Evolutionary conservation across 37 sponge, comb jelly and placozoan species (phyloP), one percentile per base, ranked within the genome.

Genomic region (Hormiphora californensis): DNA sequence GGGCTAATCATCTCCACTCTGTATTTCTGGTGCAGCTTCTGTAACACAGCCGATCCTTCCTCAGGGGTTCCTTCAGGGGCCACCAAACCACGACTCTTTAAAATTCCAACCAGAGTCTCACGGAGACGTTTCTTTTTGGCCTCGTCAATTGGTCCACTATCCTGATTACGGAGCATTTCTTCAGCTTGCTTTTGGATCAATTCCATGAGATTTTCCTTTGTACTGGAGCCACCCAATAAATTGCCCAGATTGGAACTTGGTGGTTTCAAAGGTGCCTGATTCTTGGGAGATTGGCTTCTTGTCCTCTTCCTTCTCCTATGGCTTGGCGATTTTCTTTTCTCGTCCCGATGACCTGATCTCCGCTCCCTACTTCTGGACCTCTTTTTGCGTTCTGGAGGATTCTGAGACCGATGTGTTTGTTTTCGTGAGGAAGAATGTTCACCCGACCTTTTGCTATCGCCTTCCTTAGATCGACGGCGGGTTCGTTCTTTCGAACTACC

Each of bases 161-260:
- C 17, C 35, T 73, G 81, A 73, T 43, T 46, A n/a, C 43, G 81
- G 4, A 73, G 46, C 46, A 73, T 41, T 41, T 73, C 81, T n/a
- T 73, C 81, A 40, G 81, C 81, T 73, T 73, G 81, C 22, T 73
- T 39, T 21, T 73, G 81, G 17, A 73, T 73, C 2, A 73, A 28
- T 43, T 73, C 25, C 44, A 73, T 27, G 3, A 73, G 40, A 9
- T 17, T 28, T 1, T 73, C 46, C 23, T 5, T 57, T 5, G n/a
- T 19, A 19, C n/a, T 4, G 27, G 7, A 28, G n/a, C 61, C 27
- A 21, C 27, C n/a, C n/a, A n/a, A n/a, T n/a, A n/a, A n/a, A n/a
- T n/a, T n/a, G n/a, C n/a, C n/a, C n/a, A n/a, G n/a, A n/a, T n/a
- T n/a, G n/a, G n/a, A n/a, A n/a, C 27, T 57, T 4, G 27, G 23